Evolutionary conservation across 92 coral and sea anemone genomes (phyloP), one percentile per base, ranked within the genome.

Genomic region (Siderastrea siderea): DNA sequence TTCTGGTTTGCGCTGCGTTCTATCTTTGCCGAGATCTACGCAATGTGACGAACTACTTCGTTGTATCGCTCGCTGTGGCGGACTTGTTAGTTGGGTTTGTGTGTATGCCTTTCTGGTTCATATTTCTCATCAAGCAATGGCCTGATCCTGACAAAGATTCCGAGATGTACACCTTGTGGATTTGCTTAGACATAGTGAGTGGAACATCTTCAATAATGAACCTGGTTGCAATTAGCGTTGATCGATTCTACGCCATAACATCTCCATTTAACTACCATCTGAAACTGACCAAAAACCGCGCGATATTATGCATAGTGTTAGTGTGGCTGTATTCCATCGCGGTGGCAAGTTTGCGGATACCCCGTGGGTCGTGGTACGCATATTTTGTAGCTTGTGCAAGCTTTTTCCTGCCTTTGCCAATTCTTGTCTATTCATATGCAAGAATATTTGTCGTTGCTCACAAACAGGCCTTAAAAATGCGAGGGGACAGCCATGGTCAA

Each of bases 151-250:
- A 9, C 3, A 44, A 53, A 45, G 57, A 83, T 73, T 55, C 78
- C 38, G 84, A 81, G 19, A 59, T 93, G 45, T 95, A 95, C 68
- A 80, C 88, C 1, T 58, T 92, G 76, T 95, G 98, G 98, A 46
- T 93, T 60, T 93, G 94, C 67, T 69, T 95, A 10, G 98, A 95
- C 70, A 95, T 95, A 71, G 96, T 92, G 14, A 91, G 93, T 17
- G 94, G 96, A 26, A 95, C 98, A 1, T 94, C 96, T 16, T 95
- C 98, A 4, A 95, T 95, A 5, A 93, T 95, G 98, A 95, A 93
- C 81, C 85, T 95, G 69, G 96, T 93, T 10, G 96, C 92, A 3
- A 95, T 95, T 14, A 93, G 96, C 82, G 85, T 95, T 46, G 98
- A 95, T 68, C 94, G 98, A 48, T 95, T 85, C 79, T 93, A 79